A percentile compares a stretch with the other conserved stretches of the same genome.
phyloP scores from a whole-genome alignment of 2,888 invertebrate species.

The Mylabris sibirica region DNA sequence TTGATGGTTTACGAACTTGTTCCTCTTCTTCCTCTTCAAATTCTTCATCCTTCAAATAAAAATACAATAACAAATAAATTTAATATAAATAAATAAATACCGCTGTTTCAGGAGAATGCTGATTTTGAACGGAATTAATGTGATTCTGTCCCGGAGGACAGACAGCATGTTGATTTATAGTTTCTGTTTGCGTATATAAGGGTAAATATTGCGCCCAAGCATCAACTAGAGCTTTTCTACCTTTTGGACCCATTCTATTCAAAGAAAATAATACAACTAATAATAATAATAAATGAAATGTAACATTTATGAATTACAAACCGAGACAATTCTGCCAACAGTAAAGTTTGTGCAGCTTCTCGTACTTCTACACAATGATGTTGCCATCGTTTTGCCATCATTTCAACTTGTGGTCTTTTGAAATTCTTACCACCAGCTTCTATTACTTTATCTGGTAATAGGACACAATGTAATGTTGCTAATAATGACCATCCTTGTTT shows the following conservation, averaged over 20 bases:
- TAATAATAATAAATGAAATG: conserved; percentile 14
- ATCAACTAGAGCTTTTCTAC: conserved; percentile 91
- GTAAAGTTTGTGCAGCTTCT: conserved; percentile 94
- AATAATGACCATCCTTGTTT: conserved; percentile 97
- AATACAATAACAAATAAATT: conserved; percentile 1
- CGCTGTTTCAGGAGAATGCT: conserved; percentile 46
- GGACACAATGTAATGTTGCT: conserved; percentile 94
- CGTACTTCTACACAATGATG: conserved; percentile 97
- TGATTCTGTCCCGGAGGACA: conserved; percentile 63
- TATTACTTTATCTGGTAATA: conserved; percentile 89
- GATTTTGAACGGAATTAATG: conserved; percentile 46
- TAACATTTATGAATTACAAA: conserved; percentile 32
- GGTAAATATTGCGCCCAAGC: conserved; percentile 97
- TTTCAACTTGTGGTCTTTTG: conserved; percentile 96
- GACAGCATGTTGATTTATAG: conserved; percentile 74
- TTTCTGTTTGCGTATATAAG: conserved; percentile 81
- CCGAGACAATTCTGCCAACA: conserved; percentile 84
- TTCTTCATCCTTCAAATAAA: conserved; percentile 70
- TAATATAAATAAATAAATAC: conserved; percentile 30
- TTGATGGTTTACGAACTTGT: conserved; percentile 85
- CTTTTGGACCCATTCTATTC: conserved; percentile 81
- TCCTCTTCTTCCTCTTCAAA: conserved; percentile 88
- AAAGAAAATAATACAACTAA: conserved; percentile 25
- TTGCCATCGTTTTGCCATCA: conserved; percentile 98
- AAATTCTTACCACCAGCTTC: conserved; percentile 77